Evolutionary conservation across 2,888 invertebrate genomes (phyloP), one percentile per base, ranked within the genome.

Genomic region (Maniola hyperantus): DNA sequence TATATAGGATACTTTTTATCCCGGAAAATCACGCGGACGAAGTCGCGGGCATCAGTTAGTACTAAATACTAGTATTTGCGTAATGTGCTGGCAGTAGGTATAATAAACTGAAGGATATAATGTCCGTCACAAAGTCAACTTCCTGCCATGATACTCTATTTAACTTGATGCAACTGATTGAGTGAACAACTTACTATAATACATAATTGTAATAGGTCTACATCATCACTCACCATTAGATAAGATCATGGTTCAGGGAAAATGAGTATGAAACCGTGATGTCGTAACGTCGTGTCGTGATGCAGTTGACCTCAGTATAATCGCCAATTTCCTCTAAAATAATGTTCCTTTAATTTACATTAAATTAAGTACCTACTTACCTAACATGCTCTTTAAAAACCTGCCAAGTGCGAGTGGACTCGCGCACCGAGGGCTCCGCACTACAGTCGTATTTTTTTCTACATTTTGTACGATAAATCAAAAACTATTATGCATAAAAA

Each of bases 141-240:
- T 54, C 54, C 54, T n/a, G 54, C 0, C 54, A n/a, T 39, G 36
- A 34, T 36, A 54, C 36, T 54, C 54, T 13, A 53, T 13, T 53
- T 51, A 51, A 46, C 2, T 46, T n/a, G 46, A 46, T 46, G 13
- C n/a, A 46, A 48, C 6, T 18, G 2, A 48, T 48, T 15, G n/a
- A n/a, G 48, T 18, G 15, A 15, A 48, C 39, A 39, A 39, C 8
- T 39, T 39, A 39, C 39, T 39, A 39, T 5, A 2, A 39, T 39
- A 0, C 5, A 11, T 10, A 39, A n/a, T n/a, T n/a, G n/a, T n/a
- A n/a, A n/a, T n/a, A n/a, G n/a, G n/a, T n/a, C 39, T 39, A 10
- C 10, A 39, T 39, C 39, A 39, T 39, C 26, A 48, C 15, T 7
- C 7, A 48, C 15, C 18, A 48, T n/a, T 10, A 15, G 48, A 15